Evolutionary conservation across 2,888 invertebrate genomes (phyloP).

Genomic region (Alviniconcha strummeri): DNA sequence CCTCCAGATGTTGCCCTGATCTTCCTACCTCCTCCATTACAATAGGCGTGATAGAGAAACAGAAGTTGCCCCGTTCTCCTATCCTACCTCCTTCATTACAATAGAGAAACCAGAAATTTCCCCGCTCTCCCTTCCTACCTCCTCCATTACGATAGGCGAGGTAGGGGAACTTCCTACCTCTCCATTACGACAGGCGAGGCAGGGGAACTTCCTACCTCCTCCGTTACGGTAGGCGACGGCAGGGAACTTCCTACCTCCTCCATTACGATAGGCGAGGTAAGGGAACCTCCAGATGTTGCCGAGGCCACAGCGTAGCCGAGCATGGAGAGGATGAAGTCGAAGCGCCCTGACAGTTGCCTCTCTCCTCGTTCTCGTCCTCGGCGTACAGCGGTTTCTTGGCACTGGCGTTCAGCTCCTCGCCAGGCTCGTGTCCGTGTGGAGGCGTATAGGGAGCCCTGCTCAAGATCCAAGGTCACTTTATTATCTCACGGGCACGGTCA

Average conservation of each 20-base stretch:
- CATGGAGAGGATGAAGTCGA: conserved; percentile 40
- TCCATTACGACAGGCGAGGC: too few relatives aligned
- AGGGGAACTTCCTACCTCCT: background rate
- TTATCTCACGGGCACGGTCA: too few relatives aligned
- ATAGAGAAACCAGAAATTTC: too few relatives aligned
- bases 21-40: too few relatives aligned
- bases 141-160: background rate
- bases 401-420: background rate
- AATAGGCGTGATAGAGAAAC: too few relatives aligned
- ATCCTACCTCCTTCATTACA: too few relatives aligned
- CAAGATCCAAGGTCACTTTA: too few relatives aligned
- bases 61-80: too few relatives aligned
- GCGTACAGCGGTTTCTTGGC: conserved; percentile 52
- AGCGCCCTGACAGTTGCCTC: conserved; percentile 65
- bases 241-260: conserved; percentile 9
- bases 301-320: conserved; percentile 56
- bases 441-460: conserved; percentile 4
- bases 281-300: conserved; percentile 77
- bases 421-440: background rate
- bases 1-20: conserved; percentile 77
- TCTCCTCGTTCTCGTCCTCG: conserved; percentile 57
- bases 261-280: conserved; percentile 8
- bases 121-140: background rate
- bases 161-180: conserved; percentile 72
- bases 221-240: too few relatives aligned